These are phyloP conservation scores for Neosalanx taihuensis DNA, from an alignment of 2,797 vertebrate species.

Conservation along the genomic window DNA sequence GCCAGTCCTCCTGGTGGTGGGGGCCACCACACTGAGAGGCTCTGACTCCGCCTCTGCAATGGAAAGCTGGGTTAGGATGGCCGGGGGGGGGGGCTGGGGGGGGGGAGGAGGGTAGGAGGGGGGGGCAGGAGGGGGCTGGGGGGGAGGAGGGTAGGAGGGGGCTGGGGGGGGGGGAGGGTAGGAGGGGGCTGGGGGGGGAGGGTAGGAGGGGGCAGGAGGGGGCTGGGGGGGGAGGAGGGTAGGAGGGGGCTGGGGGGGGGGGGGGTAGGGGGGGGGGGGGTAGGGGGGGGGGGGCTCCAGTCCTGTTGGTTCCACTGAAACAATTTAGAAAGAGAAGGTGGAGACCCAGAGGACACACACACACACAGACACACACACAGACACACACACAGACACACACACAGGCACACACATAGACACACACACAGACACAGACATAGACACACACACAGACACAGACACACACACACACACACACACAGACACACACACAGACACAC, in stretches of 20 bases:
- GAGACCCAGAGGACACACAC: not conserved
- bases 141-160: no score
- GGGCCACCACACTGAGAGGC: conserved; percentile 42
- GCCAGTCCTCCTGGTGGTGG: conserved; percentile 47
- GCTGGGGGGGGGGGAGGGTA: no score
- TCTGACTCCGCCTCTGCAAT: conserved; percentile 67
- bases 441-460: not conserved
- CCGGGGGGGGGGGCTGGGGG: conserved; percentile 20
- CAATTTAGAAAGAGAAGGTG: no score
- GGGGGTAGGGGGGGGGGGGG: no score
- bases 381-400: not conserved
- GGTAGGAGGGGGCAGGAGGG: not conserved
- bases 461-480: not conserved
- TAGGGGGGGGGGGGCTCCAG: no score
- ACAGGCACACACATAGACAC: not conserved
- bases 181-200: not conserved
- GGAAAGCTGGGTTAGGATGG: conserved; percentile 54
- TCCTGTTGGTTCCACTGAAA: no score
- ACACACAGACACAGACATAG: not conserved
- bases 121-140: not conserved
- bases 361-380: not conserved
- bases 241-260: no score
- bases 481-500: conserved; percentile 36
- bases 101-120: not conserved
- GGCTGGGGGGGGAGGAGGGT: no score